These are phyloP conservation scores for Centropristis striata DNA, from an alignment of 2,113 vertebrate species.

Conservation along the genomic window DNA sequence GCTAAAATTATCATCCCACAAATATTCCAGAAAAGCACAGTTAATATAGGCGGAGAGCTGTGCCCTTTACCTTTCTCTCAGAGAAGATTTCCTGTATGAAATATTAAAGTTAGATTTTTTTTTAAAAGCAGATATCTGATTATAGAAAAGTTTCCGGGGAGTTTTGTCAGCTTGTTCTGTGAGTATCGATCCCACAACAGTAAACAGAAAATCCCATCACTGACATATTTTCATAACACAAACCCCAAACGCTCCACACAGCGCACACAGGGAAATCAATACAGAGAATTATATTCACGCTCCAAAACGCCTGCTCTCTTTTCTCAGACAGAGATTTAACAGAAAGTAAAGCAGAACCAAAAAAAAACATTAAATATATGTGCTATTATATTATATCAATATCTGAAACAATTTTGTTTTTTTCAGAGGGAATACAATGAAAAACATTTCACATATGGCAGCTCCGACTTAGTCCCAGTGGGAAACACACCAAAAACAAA, in stretches of 20 bases:
- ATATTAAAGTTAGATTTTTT: constrained; percentile 13
- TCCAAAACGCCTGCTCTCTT: constrained; percentile 63
- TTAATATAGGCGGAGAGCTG: constrained; percentile 3
- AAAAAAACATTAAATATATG: constrained; percentile 36
- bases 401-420: constrained; percentile 20
- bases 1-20: constrained; percentile 56
- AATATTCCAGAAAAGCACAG: constrained; percentile 50
- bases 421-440: background rate
- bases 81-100: constrained; percentile 35
- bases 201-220: constrained; percentile 60
- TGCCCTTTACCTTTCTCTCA: constrained; percentile 8
- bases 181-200: constrained; percentile 72
- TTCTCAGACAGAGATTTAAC: constrained; percentile 49
- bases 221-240: constrained; percentile 69
- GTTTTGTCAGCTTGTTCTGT: constrained; percentile 60
- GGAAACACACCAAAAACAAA: constrained; percentile 27
- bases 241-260: constrained; percentile 49
- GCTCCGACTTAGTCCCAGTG: background rate
- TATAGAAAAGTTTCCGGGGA: constrained; percentile 56
- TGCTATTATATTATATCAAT: constrained; percentile 40
- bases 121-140: constrained; percentile 37
- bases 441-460: background rate
- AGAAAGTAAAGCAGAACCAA: constrained; percentile 56
- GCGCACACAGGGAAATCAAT: constrained; percentile 68
- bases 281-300: constrained; percentile 66